Percentiles rank a stretch among this genome's conserved stretches.
phyloP scores from a whole-genome alignment of 2,888 invertebrate species.

The Laspeyria flexula region DNA sequence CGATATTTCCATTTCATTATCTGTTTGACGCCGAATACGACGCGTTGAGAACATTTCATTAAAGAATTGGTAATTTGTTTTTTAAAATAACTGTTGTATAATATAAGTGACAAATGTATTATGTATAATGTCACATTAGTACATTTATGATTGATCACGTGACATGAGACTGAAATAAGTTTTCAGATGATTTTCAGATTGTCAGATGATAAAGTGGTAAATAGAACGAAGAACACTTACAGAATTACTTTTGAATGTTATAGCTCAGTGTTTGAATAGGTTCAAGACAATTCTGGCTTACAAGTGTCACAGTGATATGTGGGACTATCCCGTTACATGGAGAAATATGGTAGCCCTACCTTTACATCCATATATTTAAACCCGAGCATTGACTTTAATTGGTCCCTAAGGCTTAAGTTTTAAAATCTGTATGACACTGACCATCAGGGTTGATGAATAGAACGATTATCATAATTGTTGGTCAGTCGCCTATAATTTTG shows the following conservation, averaged over 20 bases:
- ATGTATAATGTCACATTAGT: no score
- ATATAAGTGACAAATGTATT: no score
- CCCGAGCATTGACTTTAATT: constrained; percentile 71
- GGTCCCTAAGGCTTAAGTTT: constrained; percentile 62
- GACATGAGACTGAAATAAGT: no score
- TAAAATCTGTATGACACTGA: constrained; percentile 55
- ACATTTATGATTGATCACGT: no score
- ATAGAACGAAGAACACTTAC: no score
- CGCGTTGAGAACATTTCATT: not conserved
- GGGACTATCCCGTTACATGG: not conserved
- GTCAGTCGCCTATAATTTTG: constrained; percentile 30
- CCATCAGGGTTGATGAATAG: constrained; percentile 58
- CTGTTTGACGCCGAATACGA: not conserved
- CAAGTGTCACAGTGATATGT: no score
- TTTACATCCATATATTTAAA: constrained; percentile 47
- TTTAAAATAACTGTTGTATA: no score
- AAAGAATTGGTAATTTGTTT: not conserved
- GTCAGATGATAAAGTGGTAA: no score
- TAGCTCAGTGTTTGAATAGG: no score
- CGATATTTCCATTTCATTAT: not conserved
- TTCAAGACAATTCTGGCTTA: no score
- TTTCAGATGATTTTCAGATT: no score
- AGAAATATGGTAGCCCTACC: constrained; percentile 4
- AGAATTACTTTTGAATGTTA: no score
- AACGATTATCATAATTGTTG: constrained; percentile 57